phyloP scores from a whole-genome alignment of 2,113 vertebrate genomes.

The Peromyscus polionotus region DNA sequence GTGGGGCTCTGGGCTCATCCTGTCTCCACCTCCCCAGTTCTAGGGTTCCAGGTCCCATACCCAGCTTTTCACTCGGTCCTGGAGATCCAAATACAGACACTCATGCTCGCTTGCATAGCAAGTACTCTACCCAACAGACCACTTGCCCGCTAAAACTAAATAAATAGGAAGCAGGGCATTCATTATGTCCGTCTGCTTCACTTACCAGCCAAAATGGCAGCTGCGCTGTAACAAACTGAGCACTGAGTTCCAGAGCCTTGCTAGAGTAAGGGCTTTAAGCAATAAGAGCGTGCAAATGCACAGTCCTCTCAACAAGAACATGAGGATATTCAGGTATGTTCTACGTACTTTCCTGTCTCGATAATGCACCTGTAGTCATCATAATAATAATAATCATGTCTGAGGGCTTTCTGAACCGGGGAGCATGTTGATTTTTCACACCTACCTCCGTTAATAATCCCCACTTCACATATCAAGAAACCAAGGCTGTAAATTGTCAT shows the following conservation, averaged over 20 bases:
- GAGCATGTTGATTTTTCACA: background rate
- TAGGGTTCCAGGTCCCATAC: background rate
- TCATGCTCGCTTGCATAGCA: background rate
- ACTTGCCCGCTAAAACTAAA: background rate
- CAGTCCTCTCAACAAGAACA: background rate
- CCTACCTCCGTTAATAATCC: background rate
- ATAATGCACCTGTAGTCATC: no score
- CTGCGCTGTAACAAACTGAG: background rate
- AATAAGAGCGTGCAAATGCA: rapidly evolving
- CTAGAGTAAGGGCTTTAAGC: background rate
- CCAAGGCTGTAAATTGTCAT: background rate
- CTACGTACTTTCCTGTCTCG: background rate
- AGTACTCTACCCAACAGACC: background rate
- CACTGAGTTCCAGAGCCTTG: background rate
- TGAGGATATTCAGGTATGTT: no score
- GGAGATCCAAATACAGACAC: no score
- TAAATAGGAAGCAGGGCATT: background rate
- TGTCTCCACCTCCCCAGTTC: background rate
- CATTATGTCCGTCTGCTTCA: background rate
- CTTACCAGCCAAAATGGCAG: background rate
- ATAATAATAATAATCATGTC: background rate
- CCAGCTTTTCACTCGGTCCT: background rate
- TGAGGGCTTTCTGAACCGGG: background rate
- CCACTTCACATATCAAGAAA: background rate
- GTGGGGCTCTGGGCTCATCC: no score